phyloP scores from a whole-genome alignment of 1,140 invertebrate species.

The Drosophila asahinai region DNA sequence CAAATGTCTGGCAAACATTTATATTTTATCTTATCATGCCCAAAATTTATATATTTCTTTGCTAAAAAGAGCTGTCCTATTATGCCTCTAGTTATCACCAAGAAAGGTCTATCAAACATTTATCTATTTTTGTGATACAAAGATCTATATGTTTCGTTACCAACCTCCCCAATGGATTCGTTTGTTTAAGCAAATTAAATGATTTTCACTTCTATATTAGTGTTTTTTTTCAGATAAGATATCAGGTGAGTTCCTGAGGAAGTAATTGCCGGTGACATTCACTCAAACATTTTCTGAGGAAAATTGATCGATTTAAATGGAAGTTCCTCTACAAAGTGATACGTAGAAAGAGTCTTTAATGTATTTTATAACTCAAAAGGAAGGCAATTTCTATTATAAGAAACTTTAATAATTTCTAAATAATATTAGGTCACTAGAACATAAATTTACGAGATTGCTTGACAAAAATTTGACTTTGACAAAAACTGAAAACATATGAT shows the following conservation, averaged over 20 bases:
- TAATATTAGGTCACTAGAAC: neutral
- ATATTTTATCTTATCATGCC: slow-evolving; percentile 6
- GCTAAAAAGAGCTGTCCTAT: no score
- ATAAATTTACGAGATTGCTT: neutral
- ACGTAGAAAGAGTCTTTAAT: no score
- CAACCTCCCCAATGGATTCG: neutral
- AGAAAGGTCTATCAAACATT: neutral
- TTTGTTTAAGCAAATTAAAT: slow-evolving; percentile 26
- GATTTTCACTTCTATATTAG: neutral
- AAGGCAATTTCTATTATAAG: neutral
- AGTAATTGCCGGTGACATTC: neutral
- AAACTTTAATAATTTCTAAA: neutral
- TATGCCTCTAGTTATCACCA: neutral
- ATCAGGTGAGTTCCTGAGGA: slow-evolving; percentile 1
- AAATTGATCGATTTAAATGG: neutral
- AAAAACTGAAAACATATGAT: slow-evolving; percentile 7
- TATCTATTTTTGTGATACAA: neutral
- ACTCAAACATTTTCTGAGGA: neutral
- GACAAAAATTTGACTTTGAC: slow-evolving; percentile 2
- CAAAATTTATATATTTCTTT: neutral
- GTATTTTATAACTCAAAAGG: no score
- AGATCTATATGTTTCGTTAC: neutral
- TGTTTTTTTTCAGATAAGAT: slow-evolving; percentile 33
- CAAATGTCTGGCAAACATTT: slow-evolving; percentile 2
- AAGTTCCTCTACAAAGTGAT: neutral